Conservation (phyloP, 2,888 invertebrate genomes). For the Sminthurinus aureus region DNA sequence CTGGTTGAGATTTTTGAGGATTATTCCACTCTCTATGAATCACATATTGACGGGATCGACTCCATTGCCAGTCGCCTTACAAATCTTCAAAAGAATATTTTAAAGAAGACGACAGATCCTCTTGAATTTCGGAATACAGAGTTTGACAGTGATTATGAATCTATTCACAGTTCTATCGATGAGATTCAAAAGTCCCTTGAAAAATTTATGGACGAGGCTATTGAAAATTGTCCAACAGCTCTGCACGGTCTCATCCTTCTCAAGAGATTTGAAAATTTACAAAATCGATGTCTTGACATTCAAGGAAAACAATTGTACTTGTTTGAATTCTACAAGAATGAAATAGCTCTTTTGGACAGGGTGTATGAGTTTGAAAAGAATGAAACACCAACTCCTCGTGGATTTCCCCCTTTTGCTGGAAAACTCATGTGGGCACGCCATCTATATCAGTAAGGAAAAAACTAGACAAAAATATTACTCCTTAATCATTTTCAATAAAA, state of each 20-base stretch:
- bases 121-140: constrained; percentile 77
- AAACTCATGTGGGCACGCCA: too few relatives aligned
- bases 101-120: constrained; percentile 78
- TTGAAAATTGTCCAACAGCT: constrained; percentile 54
- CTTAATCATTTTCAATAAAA: too few relatives aligned
- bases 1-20: constrained; percentile 76
- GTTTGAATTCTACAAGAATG: constrained; percentile 57
- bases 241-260: constrained; percentile 65
- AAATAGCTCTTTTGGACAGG: too few relatives aligned
- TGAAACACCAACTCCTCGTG: too few relatives aligned
- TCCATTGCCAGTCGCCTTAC: constrained; percentile 74
- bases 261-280: constrained; percentile 73
- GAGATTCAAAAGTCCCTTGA: constrained; percentile 77
- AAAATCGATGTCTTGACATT: constrained; percentile 66
- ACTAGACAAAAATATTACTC: too few relatives aligned
- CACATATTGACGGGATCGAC: constrained; percentile 82
- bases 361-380: too few relatives aligned
- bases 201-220: constrained; percentile 71
- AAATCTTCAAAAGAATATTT: constrained; percentile 72
- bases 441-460: too few relatives aligned
- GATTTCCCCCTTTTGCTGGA: too few relatives aligned
- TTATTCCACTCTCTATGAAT: constrained; percentile 77
- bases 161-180: constrained; percentile 73
- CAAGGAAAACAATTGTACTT: constrained; percentile 52
- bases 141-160: constrained; percentile 79